phyloP scores from a whole-genome alignment of 2,888 invertebrate genomes.

The Atrina japonica region DNA sequence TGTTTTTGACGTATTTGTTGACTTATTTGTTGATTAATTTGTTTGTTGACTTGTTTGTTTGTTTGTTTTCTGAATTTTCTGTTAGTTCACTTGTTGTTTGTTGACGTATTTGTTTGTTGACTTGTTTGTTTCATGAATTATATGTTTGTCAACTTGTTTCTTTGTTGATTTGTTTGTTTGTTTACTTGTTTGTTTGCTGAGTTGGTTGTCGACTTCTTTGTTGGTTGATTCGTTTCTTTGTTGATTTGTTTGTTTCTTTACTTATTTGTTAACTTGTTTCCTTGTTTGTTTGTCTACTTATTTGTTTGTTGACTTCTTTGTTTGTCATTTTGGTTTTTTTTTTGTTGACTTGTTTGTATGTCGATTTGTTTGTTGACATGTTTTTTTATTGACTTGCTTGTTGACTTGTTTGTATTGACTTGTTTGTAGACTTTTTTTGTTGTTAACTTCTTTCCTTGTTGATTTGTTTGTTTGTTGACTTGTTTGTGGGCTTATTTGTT shows the following conservation, averaged over 20 bases:
- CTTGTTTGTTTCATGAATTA: no score
- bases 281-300: constrained; percentile 30
- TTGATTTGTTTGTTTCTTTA: no score
- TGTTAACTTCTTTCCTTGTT: constrained; percentile 7
- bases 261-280: background rate
- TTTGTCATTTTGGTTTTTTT: constrained; percentile 25
- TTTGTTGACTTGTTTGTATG: constrained; percentile 33
- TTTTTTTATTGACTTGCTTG: constrained; percentile 17
- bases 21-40: no score
- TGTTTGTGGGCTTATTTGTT: constrained; percentile 21
- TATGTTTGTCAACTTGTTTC: no score
- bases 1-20: no score
- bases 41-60: no score
- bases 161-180: background rate
- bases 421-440: constrained; percentile 14
- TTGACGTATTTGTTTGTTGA: no score
- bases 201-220: background rate
- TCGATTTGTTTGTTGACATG: constrained; percentile 21
- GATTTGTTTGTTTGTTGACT: constrained; percentile 16
- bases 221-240: no score
- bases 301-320: constrained; percentile 27
- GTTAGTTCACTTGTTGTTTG: no score
- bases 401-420: constrained; percentile 14
- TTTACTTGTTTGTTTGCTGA: background rate
- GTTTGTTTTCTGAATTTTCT: no score